phyloP scores from a whole-genome alignment of 2,797 vertebrate species.

The Semotilus atromaculatus region DNA sequence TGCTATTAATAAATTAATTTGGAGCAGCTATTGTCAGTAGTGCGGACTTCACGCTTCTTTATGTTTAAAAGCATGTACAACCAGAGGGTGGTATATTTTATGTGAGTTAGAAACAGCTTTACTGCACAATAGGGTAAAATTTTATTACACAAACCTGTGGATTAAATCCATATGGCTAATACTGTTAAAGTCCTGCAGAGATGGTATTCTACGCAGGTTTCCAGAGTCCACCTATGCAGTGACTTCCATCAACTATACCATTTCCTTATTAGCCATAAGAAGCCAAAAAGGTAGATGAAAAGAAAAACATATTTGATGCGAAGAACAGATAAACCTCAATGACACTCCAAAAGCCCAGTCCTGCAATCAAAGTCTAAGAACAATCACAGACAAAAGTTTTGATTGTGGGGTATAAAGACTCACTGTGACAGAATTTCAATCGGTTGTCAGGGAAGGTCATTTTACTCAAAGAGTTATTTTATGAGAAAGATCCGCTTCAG shows the following conservation, averaged over 20 bases:
- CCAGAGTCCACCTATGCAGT: not conserved
- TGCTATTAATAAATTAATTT: too few species aligned
- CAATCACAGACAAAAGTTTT: constrained; percentile 25
- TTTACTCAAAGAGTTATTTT: constrained; percentile 1
- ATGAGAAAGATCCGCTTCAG: not conserved
- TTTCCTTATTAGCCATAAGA: constrained; percentile 9
- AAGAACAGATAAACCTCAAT: constrained; percentile 10
- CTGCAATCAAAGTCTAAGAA: constrained; percentile 39
- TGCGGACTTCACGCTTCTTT: too few species aligned
- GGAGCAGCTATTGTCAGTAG: too few species aligned
- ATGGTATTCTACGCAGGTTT: not conserved
- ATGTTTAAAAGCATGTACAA: constrained; percentile 14
- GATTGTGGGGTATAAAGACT: constrained; percentile 5
- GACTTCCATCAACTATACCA: not conserved
- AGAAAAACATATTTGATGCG: not conserved
- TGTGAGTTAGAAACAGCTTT: not conserved
- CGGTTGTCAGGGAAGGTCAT: constrained; percentile 9
- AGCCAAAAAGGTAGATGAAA: not conserved
- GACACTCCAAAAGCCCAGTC: constrained; percentile 31
- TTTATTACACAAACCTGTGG: not conserved
- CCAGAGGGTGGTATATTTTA: not conserved
- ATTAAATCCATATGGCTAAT: constrained; percentile 1
- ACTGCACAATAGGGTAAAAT: not conserved
- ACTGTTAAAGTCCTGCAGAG: not conserved
- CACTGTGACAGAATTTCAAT: constrained; percentile 25